Evolutionary conservation across 2,888 invertebrate species (phyloP), one percentile per base, ranked within the genome.

Genomic region (Conops quadrifasciatus): DNA sequence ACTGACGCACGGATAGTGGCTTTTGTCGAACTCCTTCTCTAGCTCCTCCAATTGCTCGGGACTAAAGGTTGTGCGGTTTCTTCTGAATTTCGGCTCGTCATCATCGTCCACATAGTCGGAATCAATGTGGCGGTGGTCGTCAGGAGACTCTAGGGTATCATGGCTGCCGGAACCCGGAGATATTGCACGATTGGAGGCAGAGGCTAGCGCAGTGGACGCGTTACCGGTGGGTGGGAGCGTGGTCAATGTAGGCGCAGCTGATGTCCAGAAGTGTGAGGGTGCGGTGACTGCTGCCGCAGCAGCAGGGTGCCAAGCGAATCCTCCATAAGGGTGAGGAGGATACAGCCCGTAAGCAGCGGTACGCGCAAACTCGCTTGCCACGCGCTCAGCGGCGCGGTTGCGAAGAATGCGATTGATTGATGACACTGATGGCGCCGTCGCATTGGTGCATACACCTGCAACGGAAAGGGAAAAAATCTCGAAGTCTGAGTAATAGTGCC

Each of bases 401-500:
- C 98, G 89, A 68, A 98, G 88, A 82, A 98, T 98, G 79, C 98
- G 91, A 87, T 97, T 98, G 85, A 98, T 98, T 77, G 96, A 97
- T 80, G 96, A 96, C 3, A 98, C 97, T 71, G 96, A 96, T 0
- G 98, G 98, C 0, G 98, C 96, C 28, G 96, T 96, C 65, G 94
- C 94, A 82, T 95, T 95, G 56, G 94, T 95, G 86, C 98, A 98
- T 19, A 98, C 96, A 78, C 95, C 96, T 97, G 89, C 24, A 75
- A 26, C n/a, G 7, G 36, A 21, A 16, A 24, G 45, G 19, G 43
- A 21, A 53, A 5, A 51, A 56, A 16, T 15, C 26, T 30, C 3
- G 59, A 36, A 62, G 7, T 19, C 21, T 30, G n/a, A 28, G 47
- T 5, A 64, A 49, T 15, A 65, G 49, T 13, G 24, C 36, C 43